Conservation (phyloP, 2,888 invertebrate genomes). For the Cistogaster globosa region DNA sequence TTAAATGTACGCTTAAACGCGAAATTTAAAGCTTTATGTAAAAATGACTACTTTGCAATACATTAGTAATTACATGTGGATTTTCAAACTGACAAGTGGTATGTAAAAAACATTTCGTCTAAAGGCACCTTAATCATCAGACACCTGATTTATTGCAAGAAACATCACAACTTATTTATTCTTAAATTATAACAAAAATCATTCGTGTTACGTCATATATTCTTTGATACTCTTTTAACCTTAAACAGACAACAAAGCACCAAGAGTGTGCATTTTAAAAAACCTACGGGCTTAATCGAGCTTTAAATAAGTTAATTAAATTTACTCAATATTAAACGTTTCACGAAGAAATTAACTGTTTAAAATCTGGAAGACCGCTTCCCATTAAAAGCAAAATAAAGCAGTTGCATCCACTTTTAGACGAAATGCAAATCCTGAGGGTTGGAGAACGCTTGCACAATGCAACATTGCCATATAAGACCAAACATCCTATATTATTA, state of each 20-base stretch:
- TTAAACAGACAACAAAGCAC: background rate
- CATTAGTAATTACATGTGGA: too few species aligned
- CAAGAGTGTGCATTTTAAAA: background rate
- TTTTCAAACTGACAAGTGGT: too few species aligned
- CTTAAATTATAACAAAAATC: background rate
- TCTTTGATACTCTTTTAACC: background rate
- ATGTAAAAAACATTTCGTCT: too few species aligned
- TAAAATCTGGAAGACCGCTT: background rate
- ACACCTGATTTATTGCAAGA: too few species aligned
- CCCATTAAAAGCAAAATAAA: conserved; percentile 7
- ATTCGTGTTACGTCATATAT: conserved; percentile 3
- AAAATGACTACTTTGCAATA: too few species aligned
- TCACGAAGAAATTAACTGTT: background rate
- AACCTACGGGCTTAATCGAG: conserved; percentile 5
- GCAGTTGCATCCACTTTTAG: background rate
- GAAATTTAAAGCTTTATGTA: too few species aligned
- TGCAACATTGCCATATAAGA: background rate
- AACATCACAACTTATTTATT: too few species aligned
- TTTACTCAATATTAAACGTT: background rate
- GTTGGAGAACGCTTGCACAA: background rate
- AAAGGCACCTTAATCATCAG: too few species aligned
- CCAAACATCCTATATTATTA: background rate
- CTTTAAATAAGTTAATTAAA: background rate
- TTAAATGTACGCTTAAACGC: too few species aligned
- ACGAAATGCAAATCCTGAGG: background rate